phyloP scores from a whole-genome alignment of 2,888 invertebrate genomes.

The Hypolimnas misippus region DNA sequence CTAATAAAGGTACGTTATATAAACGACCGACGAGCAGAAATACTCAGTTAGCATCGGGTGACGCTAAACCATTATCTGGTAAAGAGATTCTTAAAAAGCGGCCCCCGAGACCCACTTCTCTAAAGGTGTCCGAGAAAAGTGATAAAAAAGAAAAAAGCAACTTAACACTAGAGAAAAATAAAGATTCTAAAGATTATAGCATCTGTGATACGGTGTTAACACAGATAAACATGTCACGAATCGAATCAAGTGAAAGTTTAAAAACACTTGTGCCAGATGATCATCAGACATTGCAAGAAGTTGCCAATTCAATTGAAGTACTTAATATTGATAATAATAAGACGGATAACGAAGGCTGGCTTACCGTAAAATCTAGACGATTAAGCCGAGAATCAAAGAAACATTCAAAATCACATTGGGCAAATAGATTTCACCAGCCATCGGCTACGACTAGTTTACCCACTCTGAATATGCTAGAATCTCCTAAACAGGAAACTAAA shows the following conservation, averaged over 20 bases:
- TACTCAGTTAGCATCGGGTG: conserved; percentile 63
- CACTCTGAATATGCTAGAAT: conserved; percentile 85
- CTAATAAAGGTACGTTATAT: conserved; percentile 50
- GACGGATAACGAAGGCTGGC: conserved; percentile 90
- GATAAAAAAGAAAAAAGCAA: conserved; percentile 60
- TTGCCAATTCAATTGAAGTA: conserved; percentile 77
- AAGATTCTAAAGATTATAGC: conserved; percentile 75
- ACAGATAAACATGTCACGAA: conserved; percentile 72
- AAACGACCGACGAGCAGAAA: conserved; percentile 53
- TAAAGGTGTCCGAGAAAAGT: conserved; percentile 67
- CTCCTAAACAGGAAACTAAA: conserved; percentile 73
- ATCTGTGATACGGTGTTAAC: conserved; percentile 84
- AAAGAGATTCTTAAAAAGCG: conserved; percentile 65
- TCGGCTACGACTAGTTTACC: conserved; percentile 93
- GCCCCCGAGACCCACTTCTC: conserved; percentile 60
- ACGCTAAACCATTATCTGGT: conserved; percentile 54
- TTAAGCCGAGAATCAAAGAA: conserved; percentile 82
- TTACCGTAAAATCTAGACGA: conserved; percentile 92
- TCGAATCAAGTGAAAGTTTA: conserved; percentile 79
- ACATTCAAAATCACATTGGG: conserved; percentile 87
- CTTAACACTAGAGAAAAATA: conserved; percentile 59
- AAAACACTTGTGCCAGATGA: conserved; percentile 79
- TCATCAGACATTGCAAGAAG: conserved; percentile 53
- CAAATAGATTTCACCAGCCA: conserved; percentile 91
- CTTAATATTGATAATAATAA: conserved; percentile 70